Percentiles rank a stretch among this genome's conserved stretches.
phyloP scores from a whole-genome alignment of 2,113 vertebrate genomes.

The Atherinomorus stipes region DNA sequence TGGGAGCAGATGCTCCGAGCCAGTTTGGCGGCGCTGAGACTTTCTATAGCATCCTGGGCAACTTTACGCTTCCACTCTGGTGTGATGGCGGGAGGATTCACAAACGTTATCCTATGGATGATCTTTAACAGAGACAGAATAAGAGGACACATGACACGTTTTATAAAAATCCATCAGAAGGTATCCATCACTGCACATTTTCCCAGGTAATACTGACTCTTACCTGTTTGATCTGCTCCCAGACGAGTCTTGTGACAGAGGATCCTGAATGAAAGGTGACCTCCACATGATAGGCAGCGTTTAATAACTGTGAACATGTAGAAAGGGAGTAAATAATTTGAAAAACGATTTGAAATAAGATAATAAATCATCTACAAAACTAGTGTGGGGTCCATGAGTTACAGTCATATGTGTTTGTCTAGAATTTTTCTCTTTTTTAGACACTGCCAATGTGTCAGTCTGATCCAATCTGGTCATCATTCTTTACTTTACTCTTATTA shows the following conservation, averaged over 20 bases:
- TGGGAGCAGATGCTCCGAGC: conserved; percentile 98
- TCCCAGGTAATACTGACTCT: not conserved
- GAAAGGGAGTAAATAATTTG: not conserved
- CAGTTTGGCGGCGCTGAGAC: conserved; percentile 95
- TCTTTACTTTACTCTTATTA: too few relatives aligned
- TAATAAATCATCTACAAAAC: not conserved
- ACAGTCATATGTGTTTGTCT: too few relatives aligned
- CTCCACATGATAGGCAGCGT: conserved; percentile 98
- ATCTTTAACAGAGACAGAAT: conserved; percentile 81
- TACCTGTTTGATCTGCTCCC: conserved; percentile 99
- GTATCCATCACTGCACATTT: not conserved
- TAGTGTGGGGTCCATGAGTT: not conserved
- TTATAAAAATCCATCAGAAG: not conserved
- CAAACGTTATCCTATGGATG: conserved; percentile 93
- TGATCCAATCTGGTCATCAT: too few relatives aligned
- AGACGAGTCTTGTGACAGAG: conserved; percentile 92
- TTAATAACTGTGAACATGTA: conserved; percentile 87
- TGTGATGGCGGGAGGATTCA: conserved; percentile 93
- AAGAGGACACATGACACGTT: not conserved
- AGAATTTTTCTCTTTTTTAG: too few relatives aligned
- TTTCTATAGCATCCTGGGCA: conserved; percentile 98
- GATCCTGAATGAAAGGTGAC: conserved; percentile 98
- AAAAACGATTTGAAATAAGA: not conserved
- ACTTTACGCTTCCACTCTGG: conserved; percentile 97
- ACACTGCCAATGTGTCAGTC: too few relatives aligned